A percentile compares a stretch with the other conserved stretches of the same genome.
phyloP scores from a whole-genome alignment of 2,113 vertebrate species.

The Danionella cerebrum region DNA sequence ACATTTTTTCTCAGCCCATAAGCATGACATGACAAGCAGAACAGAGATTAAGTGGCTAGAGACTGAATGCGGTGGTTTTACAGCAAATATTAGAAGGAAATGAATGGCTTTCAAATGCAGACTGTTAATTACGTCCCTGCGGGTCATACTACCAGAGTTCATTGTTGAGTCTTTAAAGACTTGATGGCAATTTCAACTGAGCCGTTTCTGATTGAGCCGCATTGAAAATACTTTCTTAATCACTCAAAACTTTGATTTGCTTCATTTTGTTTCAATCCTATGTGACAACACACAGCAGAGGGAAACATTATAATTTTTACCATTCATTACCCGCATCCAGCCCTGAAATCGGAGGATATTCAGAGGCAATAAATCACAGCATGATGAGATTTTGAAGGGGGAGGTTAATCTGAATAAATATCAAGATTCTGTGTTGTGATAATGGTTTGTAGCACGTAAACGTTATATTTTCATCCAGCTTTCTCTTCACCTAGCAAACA shows the following conservation, averaged over 20 bases:
- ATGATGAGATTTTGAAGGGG: neutral
- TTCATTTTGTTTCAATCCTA: too few species aligned
- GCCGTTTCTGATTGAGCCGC: neutral
- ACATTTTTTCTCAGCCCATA: neutral
- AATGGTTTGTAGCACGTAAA: constrained; percentile 1
- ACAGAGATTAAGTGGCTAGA: neutral
- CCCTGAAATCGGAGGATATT: constrained; percentile 10
- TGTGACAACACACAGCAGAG: neutral
- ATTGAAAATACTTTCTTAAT: neutral
- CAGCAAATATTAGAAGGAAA: neutral
- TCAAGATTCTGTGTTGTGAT: constrained; percentile 34
- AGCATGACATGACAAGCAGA: neutral
- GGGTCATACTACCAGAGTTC: neutral
- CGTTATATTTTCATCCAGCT: constrained; percentile 5
- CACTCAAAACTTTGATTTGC: neutral
- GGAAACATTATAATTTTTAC: too few species aligned
- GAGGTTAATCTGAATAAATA: constrained; percentile 38
- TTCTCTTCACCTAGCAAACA: constrained; percentile 25
- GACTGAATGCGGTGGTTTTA: neutral
- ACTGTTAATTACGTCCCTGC: too few species aligned
- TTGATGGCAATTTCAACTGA: neutral
- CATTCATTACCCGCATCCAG: constrained; percentile 12
- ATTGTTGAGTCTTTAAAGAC: neutral
- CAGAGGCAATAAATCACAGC: constrained; percentile 1
- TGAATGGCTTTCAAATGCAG: neutral